phyloP scores from a whole-genome alignment of 2,797 vertebrate species.

The Pagetopsis macropterus region DNA sequence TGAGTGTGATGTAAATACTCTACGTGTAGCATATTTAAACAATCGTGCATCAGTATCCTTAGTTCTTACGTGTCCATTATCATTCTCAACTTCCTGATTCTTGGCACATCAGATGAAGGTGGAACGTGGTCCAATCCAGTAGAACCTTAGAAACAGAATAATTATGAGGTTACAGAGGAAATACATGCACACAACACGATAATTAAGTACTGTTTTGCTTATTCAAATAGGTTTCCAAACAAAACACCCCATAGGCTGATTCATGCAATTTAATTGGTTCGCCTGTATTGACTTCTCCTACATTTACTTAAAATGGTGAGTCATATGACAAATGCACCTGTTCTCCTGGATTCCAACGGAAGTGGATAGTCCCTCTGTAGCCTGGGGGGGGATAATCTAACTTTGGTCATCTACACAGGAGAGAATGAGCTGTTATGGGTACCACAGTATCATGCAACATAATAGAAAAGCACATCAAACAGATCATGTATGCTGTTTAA shows the following conservation, averaged over 20 bases:
- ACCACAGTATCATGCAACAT: neutral
- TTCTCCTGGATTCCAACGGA: constrained; percentile 20
- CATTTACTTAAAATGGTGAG: neutral
- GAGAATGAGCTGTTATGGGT: constrained; percentile 1
- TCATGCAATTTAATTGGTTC: neutral
- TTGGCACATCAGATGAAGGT: constrained; percentile 27
- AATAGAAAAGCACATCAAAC: neutral
- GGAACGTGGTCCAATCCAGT: constrained; percentile 46
- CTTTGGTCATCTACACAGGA: constrained; percentile 49
- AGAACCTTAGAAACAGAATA: constrained; percentile 9
- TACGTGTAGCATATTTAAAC: neutral
- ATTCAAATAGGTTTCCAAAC: neutral
- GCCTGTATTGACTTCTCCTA: neutral
- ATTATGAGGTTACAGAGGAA: neutral
- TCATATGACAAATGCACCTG: constrained; percentile 37
- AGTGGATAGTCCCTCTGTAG: constrained; percentile 49
- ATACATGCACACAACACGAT: neutral
- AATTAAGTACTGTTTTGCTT: neutral
- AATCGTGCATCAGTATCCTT: neutral
- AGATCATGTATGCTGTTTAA: neutral
- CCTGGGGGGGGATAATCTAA: constrained; percentile 55
- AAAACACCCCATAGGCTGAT: neutral
- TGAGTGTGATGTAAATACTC: neutral
- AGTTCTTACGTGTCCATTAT: constrained; percentile 58
- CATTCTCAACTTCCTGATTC: constrained; percentile 13